Base-by-base conservation (phyloP, 2,888 invertebrate genomes). In the Pristionchus mayeri region DNA sequence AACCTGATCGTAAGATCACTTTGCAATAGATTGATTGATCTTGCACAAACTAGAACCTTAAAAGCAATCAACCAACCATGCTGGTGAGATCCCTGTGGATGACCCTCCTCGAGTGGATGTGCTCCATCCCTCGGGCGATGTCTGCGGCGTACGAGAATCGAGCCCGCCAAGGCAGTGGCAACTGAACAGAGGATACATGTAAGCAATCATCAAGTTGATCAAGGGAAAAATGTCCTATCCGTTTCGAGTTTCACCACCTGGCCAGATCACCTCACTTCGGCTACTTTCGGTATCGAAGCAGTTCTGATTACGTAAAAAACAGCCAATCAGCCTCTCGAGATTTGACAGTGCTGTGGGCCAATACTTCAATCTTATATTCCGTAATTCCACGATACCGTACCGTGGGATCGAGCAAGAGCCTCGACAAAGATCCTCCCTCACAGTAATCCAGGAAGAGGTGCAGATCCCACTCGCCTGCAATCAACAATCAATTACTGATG, bases 41-140 rank as follows among this genome's bases (percentile, higher is more conserved):
- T n/a, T n/a, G n/a, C n/a, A n/a, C n/a, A n/a, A n/a, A n/a, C n/a
- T n/a, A n/a, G n/a, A n/a, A n/a, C n/a, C n/a, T n/a, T n/a, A n/a
- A n/a, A n/a, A n/a, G n/a, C n/a, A n/a, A n/a, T n/a, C n/a, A n/a
- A n/a, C n/a, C n/a, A n/a, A 97, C 97, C 95, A 97, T 97, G 93
- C 97, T 96, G 89, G 98, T 98, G 92, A 98, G 95, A 94, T 98
- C 98, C 90, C 98, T 95, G 93, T 98, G 98, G 94, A 98, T 97
- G 93, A 97, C 95, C 85, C 97, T 96, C 89, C 96, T 95, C 87
- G 96, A 96, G 94, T 98, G 98, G 86, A 98, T 95, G 94, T 98
- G 98, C 93, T 95, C 95, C 96, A 98, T 96, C 88, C 98, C 98
- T 87, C 95, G 95, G 37, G 97, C 96, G 88, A 98, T 96, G 94